phyloP scores from a whole-genome alignment of 1,140 invertebrate genomes.

The Condylostylus longicornis region DNA sequence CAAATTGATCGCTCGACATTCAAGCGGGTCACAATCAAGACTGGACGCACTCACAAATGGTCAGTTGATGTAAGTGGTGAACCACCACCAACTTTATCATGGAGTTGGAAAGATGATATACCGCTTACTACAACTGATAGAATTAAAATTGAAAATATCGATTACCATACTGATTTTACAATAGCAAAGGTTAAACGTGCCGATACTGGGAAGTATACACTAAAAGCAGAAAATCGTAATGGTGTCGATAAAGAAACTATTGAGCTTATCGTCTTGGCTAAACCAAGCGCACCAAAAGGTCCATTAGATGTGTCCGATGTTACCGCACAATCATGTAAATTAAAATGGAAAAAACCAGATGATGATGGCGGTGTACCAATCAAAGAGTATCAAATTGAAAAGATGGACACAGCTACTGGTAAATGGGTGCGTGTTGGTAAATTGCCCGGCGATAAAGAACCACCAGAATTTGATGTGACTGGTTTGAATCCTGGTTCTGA shows the following conservation, averaged over 20 bases:
- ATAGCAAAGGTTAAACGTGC: slow-evolving; percentile 68
- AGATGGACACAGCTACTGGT: slow-evolving; percentile 77
- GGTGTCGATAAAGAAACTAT: slow-evolving; percentile 80
- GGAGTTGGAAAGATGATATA: slow-evolving; percentile 74
- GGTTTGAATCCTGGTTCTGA: slow-evolving; percentile 76
- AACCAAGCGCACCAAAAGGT: slow-evolving; percentile 72
- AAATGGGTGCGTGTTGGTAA: slow-evolving; percentile 79
- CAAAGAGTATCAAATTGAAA: slow-evolving; percentile 88
- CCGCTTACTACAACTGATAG: slow-evolving; percentile 66
- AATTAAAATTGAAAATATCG: slow-evolving; percentile 75
- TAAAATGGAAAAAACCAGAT: slow-evolving; percentile 80
- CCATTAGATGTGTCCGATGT: slow-evolving; percentile 78
- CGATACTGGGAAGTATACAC: slow-evolving; percentile 82
- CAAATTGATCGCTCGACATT: slow-evolving; percentile 83
- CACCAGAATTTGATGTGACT: slow-evolving; percentile 73
- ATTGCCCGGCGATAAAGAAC: slow-evolving; percentile 48
- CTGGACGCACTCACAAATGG: slow-evolving; percentile 86
- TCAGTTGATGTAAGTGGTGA: slow-evolving; percentile 81
- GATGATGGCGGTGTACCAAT: slow-evolving; percentile 89
- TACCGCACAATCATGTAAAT: slow-evolving; percentile 70
- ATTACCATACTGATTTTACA: slow-evolving; percentile 82
- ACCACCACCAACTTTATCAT: slow-evolving; percentile 69
- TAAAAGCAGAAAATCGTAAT: slow-evolving; percentile 76
- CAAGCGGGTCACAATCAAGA: slow-evolving; percentile 73
- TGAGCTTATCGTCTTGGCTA: slow-evolving; percentile 79